These are phyloP conservation scores for Drosophila chauvacae DNA, from an alignment of 1,140 invertebrate species.

Conservation along the genomic window DNA sequence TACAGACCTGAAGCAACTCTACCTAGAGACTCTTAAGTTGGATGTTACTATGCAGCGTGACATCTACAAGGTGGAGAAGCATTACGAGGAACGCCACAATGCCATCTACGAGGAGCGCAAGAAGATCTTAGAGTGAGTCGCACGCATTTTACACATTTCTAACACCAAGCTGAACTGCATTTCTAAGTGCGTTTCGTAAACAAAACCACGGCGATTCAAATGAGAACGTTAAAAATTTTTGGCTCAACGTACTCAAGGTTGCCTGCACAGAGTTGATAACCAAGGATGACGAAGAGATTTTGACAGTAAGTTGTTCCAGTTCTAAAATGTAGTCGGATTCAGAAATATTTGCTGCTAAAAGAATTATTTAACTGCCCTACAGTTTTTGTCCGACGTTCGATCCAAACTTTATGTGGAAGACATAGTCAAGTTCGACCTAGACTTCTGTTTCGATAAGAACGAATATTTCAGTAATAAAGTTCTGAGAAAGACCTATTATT, in stretches of 20 bases:
- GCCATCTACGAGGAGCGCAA: constrained; percentile 71
- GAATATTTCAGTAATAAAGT: constrained; percentile 95
- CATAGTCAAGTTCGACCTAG: constrained; percentile 89
- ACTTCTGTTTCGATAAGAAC: constrained; percentile 95
- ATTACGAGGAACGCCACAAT: constrained; percentile 87
- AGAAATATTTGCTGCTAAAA: not conserved
- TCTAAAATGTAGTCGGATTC: too few species aligned
- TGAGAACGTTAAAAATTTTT: constrained; percentile 94
- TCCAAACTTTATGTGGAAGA: constrained; percentile 55
- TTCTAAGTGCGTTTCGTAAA: constrained; percentile 55
- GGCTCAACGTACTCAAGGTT: constrained; percentile 94
- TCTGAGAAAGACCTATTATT: constrained; percentile 94
- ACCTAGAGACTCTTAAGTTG: constrained; percentile 91
- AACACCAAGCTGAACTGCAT: not conserved
- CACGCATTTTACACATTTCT: not conserved
- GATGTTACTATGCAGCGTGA: constrained; percentile 95
- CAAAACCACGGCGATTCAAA: constrained; percentile 63
- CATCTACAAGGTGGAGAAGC: constrained; percentile 93
- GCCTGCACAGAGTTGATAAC: constrained; percentile 89
- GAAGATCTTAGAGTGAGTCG: constrained; percentile 69
- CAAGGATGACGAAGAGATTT: constrained; percentile 93
- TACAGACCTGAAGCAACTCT: constrained; percentile 94
- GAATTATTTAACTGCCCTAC: not conserved
- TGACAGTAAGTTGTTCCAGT: constrained; percentile 85
- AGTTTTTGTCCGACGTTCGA: constrained; percentile 63